Evolutionary conservation across 1,140 invertebrate species (phyloP), one percentile per base, ranked within the genome.

Genomic region (Achroia grisella): DNA sequence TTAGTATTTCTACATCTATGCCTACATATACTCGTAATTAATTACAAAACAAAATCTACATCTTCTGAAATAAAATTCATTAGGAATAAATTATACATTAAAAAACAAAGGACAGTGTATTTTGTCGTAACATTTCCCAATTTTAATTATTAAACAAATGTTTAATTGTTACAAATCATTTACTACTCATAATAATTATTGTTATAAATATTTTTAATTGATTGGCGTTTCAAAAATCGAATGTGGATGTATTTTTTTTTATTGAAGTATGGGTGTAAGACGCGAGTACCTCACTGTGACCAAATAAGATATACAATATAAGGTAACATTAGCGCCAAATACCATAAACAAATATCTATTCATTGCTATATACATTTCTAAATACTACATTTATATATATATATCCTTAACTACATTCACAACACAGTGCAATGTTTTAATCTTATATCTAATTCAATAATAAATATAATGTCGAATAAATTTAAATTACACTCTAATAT

Each of bases 261-360:
- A 10, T 4, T 15, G 34, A 11, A 17, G 6, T 37, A 10, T 10
- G 15, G 8, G 44, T 62, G 45, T 51, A 30, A 61, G 69, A 76
- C 77, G 69, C 72, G 67, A 51, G 67, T 76, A 78, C 77, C 74
- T 71, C 71, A 42, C 40, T 23, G 32, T 36, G 15, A 32, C 28
- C 13, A 9, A 14, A 10, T 31, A 32, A 32, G 13, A 43, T 43
- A 61, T 45, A 53, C 58, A 13, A 65, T 51, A 62, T 73, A 75
- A 82, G 78, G 78, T 82, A 82, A 79, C 78, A 82, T 79, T 82
- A 82, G 78, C 78, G 78, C 78, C 75, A 37, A 8, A 37, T 37
- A 37, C n/a, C 10, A 34, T 37, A 11, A 10, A 10, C 8, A 15
- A 17, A 37, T 5, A 37, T 14, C n/a, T 10, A 28, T 34, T 50